Base-by-base conservation (phyloP, 1,140 invertebrate species). In the Cephus cinctus region DNA sequence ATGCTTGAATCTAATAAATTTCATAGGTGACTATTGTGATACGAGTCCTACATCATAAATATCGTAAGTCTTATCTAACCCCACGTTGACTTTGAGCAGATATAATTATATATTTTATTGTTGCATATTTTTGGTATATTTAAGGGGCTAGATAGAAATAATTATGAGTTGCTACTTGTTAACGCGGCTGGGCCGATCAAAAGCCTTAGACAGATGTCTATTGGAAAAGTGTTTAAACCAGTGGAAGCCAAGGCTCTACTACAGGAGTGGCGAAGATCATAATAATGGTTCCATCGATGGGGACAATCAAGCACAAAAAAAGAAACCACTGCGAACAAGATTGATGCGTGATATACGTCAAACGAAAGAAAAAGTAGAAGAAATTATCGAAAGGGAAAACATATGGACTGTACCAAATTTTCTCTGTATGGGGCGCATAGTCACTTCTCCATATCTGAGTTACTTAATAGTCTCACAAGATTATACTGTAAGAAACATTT, bases 331-430 rank as follows among this genome's bases (percentile, higher is more conserved):
- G 3, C 64, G 57, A 22, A 40, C 50, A 11, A 64, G 60, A 45
- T 38, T 77, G 25, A 20, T 76, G 5, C 50, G 60, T 43, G 64
- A 73, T 44, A 56, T 75, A 5, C 63, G 57, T 34, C 44, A 62
- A 19, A 77, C 71, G 2, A 74, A 65, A 38, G 47, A 60, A 35
- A 72, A 61, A 54, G 65, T 77, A 9, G 67, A 70, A 40, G 52
- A 66, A 34, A 73, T 76, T 18, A 77, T 77, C 5, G 73, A 66
- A 22, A 87, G 80, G 65, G 93, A 98, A 78, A 95, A 96, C 77
- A 86, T 97, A 47, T 88, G 89, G 71, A 98, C 95, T 1, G 80
- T 98, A 56, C 95, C 96, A 21, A 98, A 98, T 76, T 77, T 93
- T 22, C 71, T 98, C 32, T 96, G 92, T 69, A 75, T 92, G 6